Conservation (phyloP, 2,113 vertebrate genomes). For the Trachemys scripta region DNA sequence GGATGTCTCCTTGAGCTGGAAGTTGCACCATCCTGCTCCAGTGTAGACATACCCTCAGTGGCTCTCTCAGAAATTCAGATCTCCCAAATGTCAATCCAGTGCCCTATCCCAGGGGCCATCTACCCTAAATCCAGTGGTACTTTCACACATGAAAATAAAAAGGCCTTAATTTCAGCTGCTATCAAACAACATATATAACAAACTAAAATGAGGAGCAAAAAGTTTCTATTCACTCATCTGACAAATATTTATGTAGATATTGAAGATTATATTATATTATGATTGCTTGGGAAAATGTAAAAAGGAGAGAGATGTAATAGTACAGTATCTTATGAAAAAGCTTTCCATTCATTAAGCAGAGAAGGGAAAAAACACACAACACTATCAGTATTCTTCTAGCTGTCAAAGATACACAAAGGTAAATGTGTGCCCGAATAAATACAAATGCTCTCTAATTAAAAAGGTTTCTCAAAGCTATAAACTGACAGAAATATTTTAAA, state of each 20-base stretch:
- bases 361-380: conserved; percentile 32
- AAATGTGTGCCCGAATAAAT: conserved; percentile 2
- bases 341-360: background rate
- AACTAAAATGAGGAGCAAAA: conserved; percentile 23
- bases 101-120: no score
- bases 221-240: background rate
- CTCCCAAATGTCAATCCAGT: no score
- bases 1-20: no score
- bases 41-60: no score
- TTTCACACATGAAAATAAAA: background rate
- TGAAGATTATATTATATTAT: conserved; percentile 35
- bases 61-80: no score
- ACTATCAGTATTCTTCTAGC: background rate
- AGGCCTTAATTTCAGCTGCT: conserved; percentile 6
- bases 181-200: background rate
- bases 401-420: background rate
- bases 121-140: background rate
- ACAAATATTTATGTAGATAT: conserved; percentile 39
- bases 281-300: conserved; percentile 31
- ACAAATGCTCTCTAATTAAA: background rate
- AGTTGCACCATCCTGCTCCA: no score
- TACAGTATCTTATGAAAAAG: background rate
- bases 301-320: conserved; percentile 56
- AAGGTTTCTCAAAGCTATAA: background rate
- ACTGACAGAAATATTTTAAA: background rate